phyloP scores from a whole-genome alignment of 2,888 invertebrate genomes.

The Drosophila longiperda region DNA sequence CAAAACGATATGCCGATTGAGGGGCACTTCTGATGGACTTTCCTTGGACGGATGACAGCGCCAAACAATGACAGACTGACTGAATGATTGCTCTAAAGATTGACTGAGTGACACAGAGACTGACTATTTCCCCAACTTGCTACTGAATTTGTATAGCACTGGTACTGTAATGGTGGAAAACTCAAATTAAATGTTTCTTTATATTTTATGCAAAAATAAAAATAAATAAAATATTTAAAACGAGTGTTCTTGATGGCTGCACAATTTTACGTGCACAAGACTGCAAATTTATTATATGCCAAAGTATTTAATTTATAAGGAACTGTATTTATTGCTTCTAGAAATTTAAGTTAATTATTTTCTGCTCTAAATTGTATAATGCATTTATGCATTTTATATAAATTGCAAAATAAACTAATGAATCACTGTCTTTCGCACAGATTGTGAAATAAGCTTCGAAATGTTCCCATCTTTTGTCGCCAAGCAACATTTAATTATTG shows the following conservation, averaged over 20 bases:
- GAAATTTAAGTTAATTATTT: background rate
- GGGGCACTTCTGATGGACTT: conserved; percentile 57
- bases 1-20: conserved; percentile 45
- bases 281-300: background rate
- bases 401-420: conserved; percentile 19
- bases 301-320: background rate
- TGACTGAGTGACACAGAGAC: conserved; percentile 29
- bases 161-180: background rate
- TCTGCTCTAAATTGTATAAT: background rate
- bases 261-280: background rate
- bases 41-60: conserved; percentile 42
- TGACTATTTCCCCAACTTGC: conserved; percentile 27
- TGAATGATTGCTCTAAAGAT: conserved; percentile 20
- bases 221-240: background rate
- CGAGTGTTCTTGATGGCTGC: background rate
- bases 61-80: conserved; percentile 20
- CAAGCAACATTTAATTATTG: conserved; percentile 44
- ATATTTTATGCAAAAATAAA: background rate
- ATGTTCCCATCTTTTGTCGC: conserved; percentile 11
- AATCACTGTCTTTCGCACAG: conserved; percentile 8
- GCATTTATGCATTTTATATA: conserved; percentile 11
- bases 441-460: conserved; percentile 32
- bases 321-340: background rate
- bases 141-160: conserved; percentile 7
- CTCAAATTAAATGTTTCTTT: background rate